A percentile compares a stretch with the other conserved stretches of the same genome.
phyloP scores from a whole-genome alignment of 2,888 invertebrate genomes.

The Abscondita cerata region DNA sequence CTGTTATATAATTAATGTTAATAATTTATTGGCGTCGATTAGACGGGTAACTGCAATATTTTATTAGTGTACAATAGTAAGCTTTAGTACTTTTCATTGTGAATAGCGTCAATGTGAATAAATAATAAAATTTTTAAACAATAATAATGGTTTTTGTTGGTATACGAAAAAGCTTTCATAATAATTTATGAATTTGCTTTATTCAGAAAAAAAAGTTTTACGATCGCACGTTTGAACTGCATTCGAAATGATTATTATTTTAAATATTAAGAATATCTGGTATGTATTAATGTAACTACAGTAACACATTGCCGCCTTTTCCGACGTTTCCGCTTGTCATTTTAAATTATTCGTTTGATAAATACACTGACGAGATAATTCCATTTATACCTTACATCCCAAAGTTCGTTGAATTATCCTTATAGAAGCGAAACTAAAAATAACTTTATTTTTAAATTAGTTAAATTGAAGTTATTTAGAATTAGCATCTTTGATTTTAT shows the following conservation, averaged over 20 bases:
- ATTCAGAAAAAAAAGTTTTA: too few species aligned
- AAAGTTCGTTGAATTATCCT: too few species aligned
- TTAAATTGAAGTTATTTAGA: too few species aligned
- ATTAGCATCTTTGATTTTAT: too few species aligned
- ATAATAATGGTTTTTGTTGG: too few species aligned
- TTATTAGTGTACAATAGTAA: slow-evolving; percentile 49
- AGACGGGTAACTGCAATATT: slow-evolving; percentile 57
- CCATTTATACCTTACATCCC: slow-evolving; percentile 51
- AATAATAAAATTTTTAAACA: slow-evolving; percentile 41
- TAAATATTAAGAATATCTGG: slow-evolving; percentile 31
- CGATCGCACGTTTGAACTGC: slow-evolving; percentile 16
- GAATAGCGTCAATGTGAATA: slow-evolving; percentile 54
- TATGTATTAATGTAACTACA: slow-evolving; percentile 19
- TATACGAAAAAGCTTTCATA: too few species aligned
- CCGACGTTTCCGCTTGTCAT: slow-evolving; percentile 49
- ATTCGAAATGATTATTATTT: slow-evolving; percentile 28
- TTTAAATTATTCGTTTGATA: slow-evolving; percentile 49
- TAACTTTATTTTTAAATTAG: too few species aligned
- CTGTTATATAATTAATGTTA: slow-evolving; percentile 34
- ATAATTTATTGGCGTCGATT: slow-evolving; percentile 47
- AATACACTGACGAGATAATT: slow-evolving; percentile 39
- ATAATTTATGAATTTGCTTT: slow-evolving; percentile 29
- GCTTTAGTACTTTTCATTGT: slow-evolving; percentile 52
- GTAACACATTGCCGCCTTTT: slow-evolving; percentile 25
- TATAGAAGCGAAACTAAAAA: too few species aligned